Evolutionary conservation across 2,888 invertebrate genomes (phyloP), one percentile per base, ranked within the genome.

Genomic region (Apamea crenata): DNA sequence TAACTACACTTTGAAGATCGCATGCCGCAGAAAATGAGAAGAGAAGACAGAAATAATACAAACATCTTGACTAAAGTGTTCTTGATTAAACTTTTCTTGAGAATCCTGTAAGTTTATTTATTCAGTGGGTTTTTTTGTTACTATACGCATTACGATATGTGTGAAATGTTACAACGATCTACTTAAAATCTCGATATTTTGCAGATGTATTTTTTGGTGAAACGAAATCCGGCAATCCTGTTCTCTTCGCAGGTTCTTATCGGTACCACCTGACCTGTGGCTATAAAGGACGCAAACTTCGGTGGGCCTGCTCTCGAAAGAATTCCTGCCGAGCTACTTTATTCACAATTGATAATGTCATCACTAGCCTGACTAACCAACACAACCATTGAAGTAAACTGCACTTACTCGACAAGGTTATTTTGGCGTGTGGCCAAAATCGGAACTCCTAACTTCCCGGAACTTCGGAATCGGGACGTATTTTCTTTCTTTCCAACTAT

Each of bases 231-330:
- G 77, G 77, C 18, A 77, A 77, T 29, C 47, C 77, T 2, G 77
- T 47, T 12, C 47, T 77, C 32, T 61, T 77, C 21, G n/a, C 2
- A 47, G 76, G 61, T 25, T 1, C 56, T 32, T 44, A 76, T 61
- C 44, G 32, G 47, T 76, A 76, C 47, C 32, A 61, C 12, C 36
- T 76, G 36, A 76, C 68, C 8, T 74, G 61, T 16, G 76, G 76
- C 0, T 76, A 76, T 10, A 56, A 32, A 61, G 76, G 76, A 1
- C 61, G 44, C 6, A 75, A 75, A 10, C 56, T 75, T 18, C 76
- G 76, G 5, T 76, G 75, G 76, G 44, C 73, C 16, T 74, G 74
- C 18, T 68, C 68, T 68, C 68, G 74, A 12, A 74, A 74, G n/a
- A 74, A 74, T n/a, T 68, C 18, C 4, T 68, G 74, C 7, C 68